Conservation (phyloP, 2,113 vertebrate genomes). For the Rafetus swinhoei region DNA sequence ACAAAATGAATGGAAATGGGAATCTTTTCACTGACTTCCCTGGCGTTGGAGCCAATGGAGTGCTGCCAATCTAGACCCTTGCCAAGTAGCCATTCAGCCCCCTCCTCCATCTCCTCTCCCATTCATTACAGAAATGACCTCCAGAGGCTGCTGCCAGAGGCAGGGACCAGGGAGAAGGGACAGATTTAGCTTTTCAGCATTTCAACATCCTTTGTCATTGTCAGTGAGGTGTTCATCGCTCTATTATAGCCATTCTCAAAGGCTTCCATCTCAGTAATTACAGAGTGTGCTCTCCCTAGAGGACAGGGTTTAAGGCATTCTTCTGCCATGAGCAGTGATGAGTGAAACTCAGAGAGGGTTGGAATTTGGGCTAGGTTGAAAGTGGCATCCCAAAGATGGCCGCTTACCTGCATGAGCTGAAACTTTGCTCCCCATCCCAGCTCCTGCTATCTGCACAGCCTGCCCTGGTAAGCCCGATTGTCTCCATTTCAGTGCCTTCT, state of each 20-base stretch:
- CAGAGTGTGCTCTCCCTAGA: conserved; percentile 54
- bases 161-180: conserved; percentile 23
- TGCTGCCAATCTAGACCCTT: conserved; percentile 1
- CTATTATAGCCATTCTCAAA: conserved; percentile 44
- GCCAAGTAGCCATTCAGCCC: conserved; percentile 2
- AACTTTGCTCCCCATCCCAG: background rate
- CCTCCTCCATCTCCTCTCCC: background rate
- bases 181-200: conserved; percentile 28
- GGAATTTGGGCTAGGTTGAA: conserved; percentile 63
- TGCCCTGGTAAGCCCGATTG: background rate
- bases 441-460: background rate
- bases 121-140: background rate
- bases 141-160: background rate
- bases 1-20: too few relatives aligned
- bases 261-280: conserved; percentile 67
- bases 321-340: conserved; percentile 48
- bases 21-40: background rate
- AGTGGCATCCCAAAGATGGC: conserved; percentile 56
- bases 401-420: conserved; percentile 33
- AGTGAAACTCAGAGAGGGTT: conserved; percentile 46
- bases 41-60: conserved; percentile 10
- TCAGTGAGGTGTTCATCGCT: conserved; percentile 18
- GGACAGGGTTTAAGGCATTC: conserved; percentile 36
- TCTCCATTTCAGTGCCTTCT: background rate
- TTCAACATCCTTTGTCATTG: conserved; percentile 60